Percentiles rank a stretch among this genome's conserved stretches.
phyloP scores from a whole-genome alignment of 2,797 vertebrate genomes.

The Dendrocincla tyrannina region DNA sequence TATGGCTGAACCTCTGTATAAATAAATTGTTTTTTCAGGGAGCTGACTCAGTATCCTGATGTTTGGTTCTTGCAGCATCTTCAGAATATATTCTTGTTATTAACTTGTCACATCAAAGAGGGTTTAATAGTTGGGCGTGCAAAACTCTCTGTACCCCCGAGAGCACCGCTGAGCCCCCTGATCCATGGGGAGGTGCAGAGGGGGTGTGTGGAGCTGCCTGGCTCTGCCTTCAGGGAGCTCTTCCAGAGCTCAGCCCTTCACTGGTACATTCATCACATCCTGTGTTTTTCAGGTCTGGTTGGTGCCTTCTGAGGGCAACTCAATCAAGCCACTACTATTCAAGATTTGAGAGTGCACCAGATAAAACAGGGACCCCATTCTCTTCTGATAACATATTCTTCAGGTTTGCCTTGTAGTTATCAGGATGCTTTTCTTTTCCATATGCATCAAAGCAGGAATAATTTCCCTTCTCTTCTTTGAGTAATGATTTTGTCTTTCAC shows the following conservation, averaged over 20 bases:
- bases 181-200: neutral
- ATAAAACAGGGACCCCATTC: neutral
- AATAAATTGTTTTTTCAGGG: neutral
- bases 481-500: conserved; percentile 33
- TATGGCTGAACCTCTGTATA: neutral
- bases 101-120: neutral
- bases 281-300: neutral
- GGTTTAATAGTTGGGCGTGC: neutral
- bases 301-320: neutral
- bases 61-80: neutral
- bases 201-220: neutral
- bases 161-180: neutral
- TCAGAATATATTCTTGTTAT: neutral
- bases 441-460: conserved; percentile 20
- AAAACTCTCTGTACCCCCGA: neutral
- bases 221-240: neutral
- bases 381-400: conserved; percentile 31
- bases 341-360: neutral
- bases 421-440: conserved; percentile 25
- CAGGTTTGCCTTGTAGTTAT: neutral
- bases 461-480: conserved; percentile 31
- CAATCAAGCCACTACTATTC: neutral
- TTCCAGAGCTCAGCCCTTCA: neutral
- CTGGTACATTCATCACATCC: neutral
- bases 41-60: neutral